Percentiles rank a stretch among this genome's conserved stretches.
phyloP scores from a whole-genome alignment of 2,113 vertebrate genomes.

The Sinocyclocheilus rhinocerous region DNA sequence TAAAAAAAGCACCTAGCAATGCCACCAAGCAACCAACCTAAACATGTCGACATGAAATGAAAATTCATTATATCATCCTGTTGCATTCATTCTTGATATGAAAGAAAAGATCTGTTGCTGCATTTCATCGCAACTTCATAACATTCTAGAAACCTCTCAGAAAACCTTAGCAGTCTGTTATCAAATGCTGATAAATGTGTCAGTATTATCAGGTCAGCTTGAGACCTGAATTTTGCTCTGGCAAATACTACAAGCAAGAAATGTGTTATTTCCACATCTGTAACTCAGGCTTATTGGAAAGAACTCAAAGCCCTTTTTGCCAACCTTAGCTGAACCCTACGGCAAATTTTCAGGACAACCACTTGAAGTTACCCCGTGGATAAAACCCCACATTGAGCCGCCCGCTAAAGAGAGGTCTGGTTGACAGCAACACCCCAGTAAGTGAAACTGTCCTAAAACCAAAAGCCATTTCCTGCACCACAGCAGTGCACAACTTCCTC shows the following conservation, averaged over 20 bases:
- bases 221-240: neutral
- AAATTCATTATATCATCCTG: neutral
- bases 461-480: constrained; percentile 76
- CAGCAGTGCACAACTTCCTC: constrained; percentile 68
- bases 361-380: constrained; percentile 67
- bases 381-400: constrained; percentile 60
- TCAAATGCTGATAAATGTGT: neutral
- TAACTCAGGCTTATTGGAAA: neutral
- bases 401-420: constrained; percentile 70
- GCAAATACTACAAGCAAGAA: neutral
- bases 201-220: neutral
- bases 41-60: neutral
- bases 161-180: neutral
- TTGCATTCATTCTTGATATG: neutral
- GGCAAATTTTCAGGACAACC: constrained; percentile 71
- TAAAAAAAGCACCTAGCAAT: neutral
- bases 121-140: neutral
- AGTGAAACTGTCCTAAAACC: constrained; percentile 74
- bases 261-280: neutral
- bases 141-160: neutral
- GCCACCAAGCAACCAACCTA: neutral
- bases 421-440: constrained; percentile 75
- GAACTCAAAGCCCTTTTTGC: constrained; percentile 35
- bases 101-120: neutral
- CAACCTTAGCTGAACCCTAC: constrained; percentile 64